Evolutionary conservation across 2,888 invertebrate genomes (phyloP), one percentile per base, ranked within the genome.

Genomic region (Gastracanthus pulcherrimus): DNA sequence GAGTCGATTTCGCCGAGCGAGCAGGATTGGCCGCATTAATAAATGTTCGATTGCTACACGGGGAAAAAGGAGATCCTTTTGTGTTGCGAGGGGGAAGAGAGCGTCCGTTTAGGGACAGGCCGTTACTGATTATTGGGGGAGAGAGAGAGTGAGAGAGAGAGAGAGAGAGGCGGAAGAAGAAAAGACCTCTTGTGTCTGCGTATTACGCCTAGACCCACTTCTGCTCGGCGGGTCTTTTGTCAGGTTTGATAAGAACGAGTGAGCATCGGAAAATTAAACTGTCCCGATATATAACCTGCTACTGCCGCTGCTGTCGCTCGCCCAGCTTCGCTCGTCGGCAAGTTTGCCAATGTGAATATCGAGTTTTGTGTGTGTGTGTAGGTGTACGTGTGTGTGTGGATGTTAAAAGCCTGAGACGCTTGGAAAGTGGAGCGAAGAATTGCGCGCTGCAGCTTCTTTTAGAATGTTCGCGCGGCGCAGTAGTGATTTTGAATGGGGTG

Each of bases 181-280:
- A n/a, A n/a, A n/a, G n/a, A n/a, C n/a, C n/a, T n/a, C n/a, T n/a
- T 34, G 62, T 34, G 31, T 62, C 5, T 19, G 13, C 2, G 23
- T 55, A 55, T 62, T 62, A 62, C 62, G 34, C 7, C 34, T 34
- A 26, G 34, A 74, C 23, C 62, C 31, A 74, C 62, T 62, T 62
- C 26, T 64, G n/a, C n/a, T n/a, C 29, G 19, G 11, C 5, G n/a
- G n/a, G 23, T 76, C 76, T 29, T 55, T 67, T 69, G 45, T 69
- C 69, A 36, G 38, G n/a, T 41, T 60, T 29, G 60, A 76, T 69
- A 69, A 67, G 69, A 34, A 19, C 51, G 76, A 55, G 45, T 60
- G 38, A 60, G 55, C 60, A 58, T 66, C 55, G 76, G 58, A 60
- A 69, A 58, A 76, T 76, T 76, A 69, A 69, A 76, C 11, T 31